phyloP scores from a whole-genome alignment of 2,113 vertebrate genomes.

The Diglossa brunneiventris region DNA sequence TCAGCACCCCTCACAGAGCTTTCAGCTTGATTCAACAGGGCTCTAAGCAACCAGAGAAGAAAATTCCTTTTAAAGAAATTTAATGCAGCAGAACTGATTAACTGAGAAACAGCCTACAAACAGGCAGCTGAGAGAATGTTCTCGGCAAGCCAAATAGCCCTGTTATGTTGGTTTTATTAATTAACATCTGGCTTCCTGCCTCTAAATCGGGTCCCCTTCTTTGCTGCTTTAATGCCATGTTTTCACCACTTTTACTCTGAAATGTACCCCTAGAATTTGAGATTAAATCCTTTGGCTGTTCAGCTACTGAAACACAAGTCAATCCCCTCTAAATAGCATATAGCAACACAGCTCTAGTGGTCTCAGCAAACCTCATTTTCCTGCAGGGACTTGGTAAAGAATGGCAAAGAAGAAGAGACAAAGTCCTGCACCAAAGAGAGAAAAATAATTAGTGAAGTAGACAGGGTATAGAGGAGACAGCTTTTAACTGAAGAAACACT shows the following conservation, averaged over 20 bases:
- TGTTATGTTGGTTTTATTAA: slow-evolving; percentile 65
- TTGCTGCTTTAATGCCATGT: slow-evolving; percentile 41
- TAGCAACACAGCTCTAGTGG: slow-evolving; percentile 13
- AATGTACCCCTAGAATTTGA: slow-evolving; percentile 22
- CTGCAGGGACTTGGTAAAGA: background rate
- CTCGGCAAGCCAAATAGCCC: slow-evolving; percentile 33
- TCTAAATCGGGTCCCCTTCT: slow-evolving; percentile 44
- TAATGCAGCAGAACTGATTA: slow-evolving; percentile 69
- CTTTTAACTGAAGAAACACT: background rate
- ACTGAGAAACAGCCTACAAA: slow-evolving; percentile 55
- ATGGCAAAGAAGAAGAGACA: background rate
- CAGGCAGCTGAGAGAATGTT: slow-evolving; percentile 59
- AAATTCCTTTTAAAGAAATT: slow-evolving; percentile 67
- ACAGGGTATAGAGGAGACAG: background rate
- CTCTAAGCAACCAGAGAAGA: slow-evolving; percentile 60
- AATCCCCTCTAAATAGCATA: background rate
- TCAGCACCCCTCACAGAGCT: slow-evolving; percentile 17
- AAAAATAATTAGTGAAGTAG: slow-evolving; percentile 2
- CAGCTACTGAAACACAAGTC: slow-evolving; percentile 50
- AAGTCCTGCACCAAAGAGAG: background rate
- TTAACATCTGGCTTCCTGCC: slow-evolving; percentile 64
- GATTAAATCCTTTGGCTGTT: slow-evolving; percentile 40
- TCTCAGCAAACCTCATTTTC: slow-evolving; percentile 4
- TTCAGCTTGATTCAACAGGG: slow-evolving; percentile 51
- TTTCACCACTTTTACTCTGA: slow-evolving; percentile 51